These are phyloP conservation scores for Oncopodura yosiiana DNA, from an alignment of 1,140 invertebrate genomes.

Conservation along the genomic window DNA sequence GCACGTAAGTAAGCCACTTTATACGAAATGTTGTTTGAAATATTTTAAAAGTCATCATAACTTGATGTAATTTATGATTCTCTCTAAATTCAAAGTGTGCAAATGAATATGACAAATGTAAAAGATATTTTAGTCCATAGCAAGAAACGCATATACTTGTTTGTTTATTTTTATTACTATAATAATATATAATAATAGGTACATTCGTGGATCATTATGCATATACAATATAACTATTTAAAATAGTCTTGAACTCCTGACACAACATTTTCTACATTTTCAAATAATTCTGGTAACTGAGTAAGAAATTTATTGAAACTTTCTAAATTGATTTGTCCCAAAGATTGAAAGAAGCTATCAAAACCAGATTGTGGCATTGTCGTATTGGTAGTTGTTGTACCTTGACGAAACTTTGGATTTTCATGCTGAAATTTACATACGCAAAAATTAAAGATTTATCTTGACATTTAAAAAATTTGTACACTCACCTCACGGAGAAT, in stretches of 20 bases:
- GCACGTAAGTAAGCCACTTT: too few species aligned
- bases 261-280: constrained; percentile 26
- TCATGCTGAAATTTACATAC: too few species aligned
- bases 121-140: background rate
- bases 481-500: constrained; percentile 25
- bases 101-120: background rate
- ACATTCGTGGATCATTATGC: too few species aligned
- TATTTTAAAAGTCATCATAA: background rate
- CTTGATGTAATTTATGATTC: background rate
- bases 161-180: background rate
- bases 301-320: constrained; percentile 26
- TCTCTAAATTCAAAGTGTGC: background rate
- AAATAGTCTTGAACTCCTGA: constrained; percentile 30
- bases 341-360: constrained; percentile 26
- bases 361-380: too few species aligned
- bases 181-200: background rate
- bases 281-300: constrained; percentile 30
- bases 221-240: background rate
- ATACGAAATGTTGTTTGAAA: too few species aligned
- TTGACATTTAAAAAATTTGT: background rate
- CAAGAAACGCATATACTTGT: background rate
- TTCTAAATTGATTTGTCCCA: constrained; percentile 24
- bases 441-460: too few species aligned
- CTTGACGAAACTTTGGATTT: too few species aligned
- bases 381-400: too few species aligned